A percentile compares a stretch with the other conserved stretches of the same genome.
Conservation (phyloP, 2,113 vertebrate species). For the Cichladusa arquata region DNA sequence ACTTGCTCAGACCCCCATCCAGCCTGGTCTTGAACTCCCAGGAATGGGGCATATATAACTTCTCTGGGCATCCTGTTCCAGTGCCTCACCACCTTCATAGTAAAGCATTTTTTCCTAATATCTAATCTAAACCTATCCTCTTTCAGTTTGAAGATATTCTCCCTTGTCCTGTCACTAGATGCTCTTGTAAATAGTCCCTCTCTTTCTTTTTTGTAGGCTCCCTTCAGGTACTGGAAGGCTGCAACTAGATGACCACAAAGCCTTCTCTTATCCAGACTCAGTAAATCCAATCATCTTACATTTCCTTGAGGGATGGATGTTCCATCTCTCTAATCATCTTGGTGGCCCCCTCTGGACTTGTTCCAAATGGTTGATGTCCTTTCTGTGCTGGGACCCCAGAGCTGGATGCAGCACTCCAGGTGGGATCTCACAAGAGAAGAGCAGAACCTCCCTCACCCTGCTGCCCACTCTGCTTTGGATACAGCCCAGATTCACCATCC, state of each 20-base stretch:
- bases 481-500: not conserved
- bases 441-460: not conserved
- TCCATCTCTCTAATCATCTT: not conserved
- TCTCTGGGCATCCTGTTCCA: not conserved
- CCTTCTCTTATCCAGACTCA: not conserved
- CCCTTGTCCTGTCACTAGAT: not conserved
- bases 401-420: not conserved
- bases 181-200: not conserved
- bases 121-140: not conserved
- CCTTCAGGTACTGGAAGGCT: not conserved
- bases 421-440: not conserved
- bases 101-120: not conserved
- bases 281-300: not conserved
- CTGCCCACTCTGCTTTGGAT: accelerated
- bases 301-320: not conserved
- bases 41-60: not conserved
- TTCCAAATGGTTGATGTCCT: not conserved
- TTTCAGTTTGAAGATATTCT: not conserved
- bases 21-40: not conserved
- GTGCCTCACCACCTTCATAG: not conserved
- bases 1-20: not conserved
- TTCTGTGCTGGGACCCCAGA: not conserved
- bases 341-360: not conserved
- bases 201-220: not conserved
- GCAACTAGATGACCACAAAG: not conserved